Conservation (phyloP, 2,888 invertebrate species). For the Sialis fuliginosa region DNA sequence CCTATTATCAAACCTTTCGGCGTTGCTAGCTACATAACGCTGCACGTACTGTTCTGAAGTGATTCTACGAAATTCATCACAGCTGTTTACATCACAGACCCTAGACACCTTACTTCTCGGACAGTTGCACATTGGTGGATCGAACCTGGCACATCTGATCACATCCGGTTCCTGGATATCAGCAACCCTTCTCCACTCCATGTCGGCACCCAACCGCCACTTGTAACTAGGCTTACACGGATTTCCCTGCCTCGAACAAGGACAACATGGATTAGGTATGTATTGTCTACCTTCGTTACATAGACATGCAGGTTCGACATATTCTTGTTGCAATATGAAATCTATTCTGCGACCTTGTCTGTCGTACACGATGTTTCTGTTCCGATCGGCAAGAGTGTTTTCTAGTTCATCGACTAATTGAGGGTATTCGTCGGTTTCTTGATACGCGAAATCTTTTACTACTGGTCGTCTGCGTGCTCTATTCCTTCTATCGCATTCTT, state of each 20-base stretch:
- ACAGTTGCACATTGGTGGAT: too few relatives aligned
- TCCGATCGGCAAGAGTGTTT: conserved; percentile 20
- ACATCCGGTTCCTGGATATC: background rate
- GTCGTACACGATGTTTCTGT: conserved; percentile 19
- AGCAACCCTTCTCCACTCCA: background rate
- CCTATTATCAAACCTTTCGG: too few relatives aligned
- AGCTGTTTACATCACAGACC: too few relatives aligned
- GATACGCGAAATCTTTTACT: conserved; percentile 19
- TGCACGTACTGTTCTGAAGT: too few relatives aligned
- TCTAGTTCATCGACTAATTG: conserved; percentile 22
- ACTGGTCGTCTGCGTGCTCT: background rate
- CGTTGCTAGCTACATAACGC: too few relatives aligned
- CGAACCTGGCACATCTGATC: too few relatives aligned
- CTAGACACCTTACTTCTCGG: too few relatives aligned
- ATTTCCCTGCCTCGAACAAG: background rate
- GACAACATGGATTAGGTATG: background rate
- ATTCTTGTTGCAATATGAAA: background rate
- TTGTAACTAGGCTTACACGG: background rate
- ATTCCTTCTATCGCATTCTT: background rate
- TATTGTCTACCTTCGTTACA: too few relatives aligned
- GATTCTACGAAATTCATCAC: too few relatives aligned
- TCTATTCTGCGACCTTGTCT: conserved; percentile 20
- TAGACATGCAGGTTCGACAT: background rate
- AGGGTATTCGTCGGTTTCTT: conserved; percentile 21
- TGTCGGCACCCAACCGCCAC: background rate